Conservation (phyloP, 2,888 invertebrate genomes). For the Meteorus colon region DNA sequence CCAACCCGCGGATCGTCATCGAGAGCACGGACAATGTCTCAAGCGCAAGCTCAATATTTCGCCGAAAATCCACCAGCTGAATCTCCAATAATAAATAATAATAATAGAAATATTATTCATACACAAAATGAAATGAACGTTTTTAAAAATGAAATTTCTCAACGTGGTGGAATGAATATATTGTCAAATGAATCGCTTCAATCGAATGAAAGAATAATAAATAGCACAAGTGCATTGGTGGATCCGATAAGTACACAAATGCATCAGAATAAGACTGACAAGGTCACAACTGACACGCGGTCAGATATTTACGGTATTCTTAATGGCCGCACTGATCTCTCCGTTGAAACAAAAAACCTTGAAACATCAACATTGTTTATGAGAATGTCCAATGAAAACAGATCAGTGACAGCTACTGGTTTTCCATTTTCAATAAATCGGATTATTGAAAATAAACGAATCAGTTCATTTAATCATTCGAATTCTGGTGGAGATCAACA, state of each 20-base stretch:
- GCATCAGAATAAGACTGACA: slow-evolving; percentile 18
- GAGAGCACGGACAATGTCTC: slow-evolving; percentile 49
- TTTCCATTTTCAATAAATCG: neutral
- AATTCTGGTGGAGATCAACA: neutral
- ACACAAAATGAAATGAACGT: slow-evolving; percentile 34
- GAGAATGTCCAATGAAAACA: slow-evolving; percentile 31
- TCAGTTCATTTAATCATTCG: neutral
- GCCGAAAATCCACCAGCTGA: slow-evolving; percentile 37
- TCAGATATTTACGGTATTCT: slow-evolving; percentile 46
- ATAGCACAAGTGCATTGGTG: neutral
- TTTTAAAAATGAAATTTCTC: slow-evolving; percentile 38
- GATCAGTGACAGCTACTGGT: slow-evolving; percentile 3
- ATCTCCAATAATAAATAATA: neutral
- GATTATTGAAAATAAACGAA: neutral
- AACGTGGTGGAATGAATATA: slow-evolving; percentile 21
- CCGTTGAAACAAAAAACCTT: slow-evolving; percentile 3
- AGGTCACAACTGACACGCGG: slow-evolving; percentile 21
- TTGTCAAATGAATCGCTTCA: neutral
- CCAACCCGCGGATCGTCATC: slow-evolving; percentile 73
- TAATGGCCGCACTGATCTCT: slow-evolving; percentile 24
- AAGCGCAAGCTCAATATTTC: slow-evolving; percentile 55
- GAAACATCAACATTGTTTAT: slow-evolving; percentile 37
- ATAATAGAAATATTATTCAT: neutral
- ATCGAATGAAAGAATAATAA: neutral
- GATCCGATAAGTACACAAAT: slow-evolving; percentile 18